Conservation (phyloP, 2,113 vertebrate species). For the Probosciger aterrimus region DNA sequence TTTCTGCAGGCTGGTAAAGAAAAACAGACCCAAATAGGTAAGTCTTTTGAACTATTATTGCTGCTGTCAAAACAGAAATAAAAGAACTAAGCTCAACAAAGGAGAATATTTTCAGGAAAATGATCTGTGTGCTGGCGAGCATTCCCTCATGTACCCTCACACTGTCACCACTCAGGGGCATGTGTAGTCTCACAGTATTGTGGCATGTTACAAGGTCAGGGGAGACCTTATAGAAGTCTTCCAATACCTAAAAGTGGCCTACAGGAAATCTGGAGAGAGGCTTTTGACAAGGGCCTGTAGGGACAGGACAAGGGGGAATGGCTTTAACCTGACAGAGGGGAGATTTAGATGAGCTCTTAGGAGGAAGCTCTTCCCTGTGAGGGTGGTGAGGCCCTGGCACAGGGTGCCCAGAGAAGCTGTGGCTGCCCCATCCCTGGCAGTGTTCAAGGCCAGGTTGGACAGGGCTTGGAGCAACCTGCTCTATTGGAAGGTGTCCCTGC, state of each 20-base stretch:
- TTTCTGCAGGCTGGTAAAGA: constrained; percentile 70
- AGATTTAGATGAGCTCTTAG: background rate
- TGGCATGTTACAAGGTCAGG: background rate
- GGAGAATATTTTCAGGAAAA: background rate
- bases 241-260: background rate
- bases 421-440: background rate
- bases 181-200: background rate
- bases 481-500: background rate
- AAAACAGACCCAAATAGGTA: constrained; percentile 70
- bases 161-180: background rate
- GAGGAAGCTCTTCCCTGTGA: background rate
- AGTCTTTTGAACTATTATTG: background rate
- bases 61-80: background rate
- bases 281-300: background rate
- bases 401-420: background rate
- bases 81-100: background rate
- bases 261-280: background rate
- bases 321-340: background rate
- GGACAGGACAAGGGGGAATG: background rate
- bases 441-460: background rate
- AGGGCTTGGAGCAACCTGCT: background rate
- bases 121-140: background rate
- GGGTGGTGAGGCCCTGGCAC: background rate
- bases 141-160: background rate
- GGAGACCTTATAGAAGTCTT: background rate